Base-by-base conservation (phyloP, 2,113 vertebrate species). In the Nettapus auritus region DNA sequence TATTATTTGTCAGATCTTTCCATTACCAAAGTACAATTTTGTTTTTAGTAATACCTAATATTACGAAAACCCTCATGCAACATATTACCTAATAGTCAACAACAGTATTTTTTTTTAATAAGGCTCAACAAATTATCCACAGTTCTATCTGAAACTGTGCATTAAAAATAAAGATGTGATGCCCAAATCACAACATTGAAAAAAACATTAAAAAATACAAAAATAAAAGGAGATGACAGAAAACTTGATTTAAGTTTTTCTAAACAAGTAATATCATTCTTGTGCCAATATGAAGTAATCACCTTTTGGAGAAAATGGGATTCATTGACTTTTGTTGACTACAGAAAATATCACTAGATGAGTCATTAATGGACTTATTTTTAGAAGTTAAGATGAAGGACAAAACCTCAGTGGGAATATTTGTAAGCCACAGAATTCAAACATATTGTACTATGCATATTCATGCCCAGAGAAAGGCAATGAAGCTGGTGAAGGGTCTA, bases 221-320 rank as follows among this genome's bases (percentile, higher is more conserved):
- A 95, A 96, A 94, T 89, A 96, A 83, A 59, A 86, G 75, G 46
- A 77, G 70, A 85, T 59, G 71, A 89, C 89, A 82, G 78, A 78
- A 92, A 75, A 70, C 34, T 53, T 89, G 34, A 74, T 87, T 91
- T 80, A 76, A 92, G 53, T 33, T 38, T 60, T 73, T 76, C 77
- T 85, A 53, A 95, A 87, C 57, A 78, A 88, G 79, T 82, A 50
- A 62, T 64, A 7, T 36, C 16, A 34, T 22, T 33, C 31, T 52
- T 15, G 28, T 55, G 86, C 74, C 94, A 95, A 40, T 38, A 86
- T 83, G 87, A 97, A 91, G 74, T 56, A 93, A 90, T 75, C 69
- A 25, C 50, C 55, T 53, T 59, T 91, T 92, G 90, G 80, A 83
- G 38, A 92, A 94, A 92, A 92, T n/a, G 48, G 36, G 29, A 88